phyloP scores from a whole-genome alignment of 37 sponge, comb jelly and placozoan genomes.

The Axinella damicornis region DNA sequence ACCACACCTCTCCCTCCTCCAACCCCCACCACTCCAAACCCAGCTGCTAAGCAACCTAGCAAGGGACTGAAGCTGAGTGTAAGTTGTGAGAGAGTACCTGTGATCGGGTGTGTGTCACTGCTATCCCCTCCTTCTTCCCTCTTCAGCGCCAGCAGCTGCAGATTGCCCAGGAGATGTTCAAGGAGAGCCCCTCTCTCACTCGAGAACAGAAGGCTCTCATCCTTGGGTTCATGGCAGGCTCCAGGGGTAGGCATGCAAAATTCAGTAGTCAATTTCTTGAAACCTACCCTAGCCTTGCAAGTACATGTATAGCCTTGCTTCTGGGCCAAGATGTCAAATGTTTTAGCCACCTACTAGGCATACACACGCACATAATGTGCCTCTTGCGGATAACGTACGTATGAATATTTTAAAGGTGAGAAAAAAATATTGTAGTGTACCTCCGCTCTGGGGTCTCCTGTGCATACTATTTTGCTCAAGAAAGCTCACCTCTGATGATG shows the following conservation, averaged over 20 bases:
- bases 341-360: too few relatives aligned
- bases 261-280: not conserved
- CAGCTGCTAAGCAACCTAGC: conserved; percentile 51
- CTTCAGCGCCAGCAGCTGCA: conserved; percentile 75
- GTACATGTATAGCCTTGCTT: too few relatives aligned
- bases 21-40: not conserved
- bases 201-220: conserved; percentile 82
- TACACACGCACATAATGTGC: too few relatives aligned
- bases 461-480: too few relatives aligned
- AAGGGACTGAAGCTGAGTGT: conserved; percentile 60
- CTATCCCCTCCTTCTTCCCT: not conserved
- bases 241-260: conserved; percentile 55
- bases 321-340: too few relatives aligned
- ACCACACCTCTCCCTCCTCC: not conserved
- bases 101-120: too few relatives aligned
- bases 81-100: not conserved
- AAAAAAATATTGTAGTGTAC: too few relatives aligned
- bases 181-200: conserved; percentile 71
- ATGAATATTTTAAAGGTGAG: too few relatives aligned
- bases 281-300: too few relatives aligned
- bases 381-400: too few relatives aligned
- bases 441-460: too few relatives aligned
- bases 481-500: too few relatives aligned
- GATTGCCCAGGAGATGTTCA: conserved; percentile 90
- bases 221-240: conserved; percentile 88